Evolutionary conservation across 2,113 vertebrate species (phyloP).

Genomic region (Chinchilla lanigera): DNA sequence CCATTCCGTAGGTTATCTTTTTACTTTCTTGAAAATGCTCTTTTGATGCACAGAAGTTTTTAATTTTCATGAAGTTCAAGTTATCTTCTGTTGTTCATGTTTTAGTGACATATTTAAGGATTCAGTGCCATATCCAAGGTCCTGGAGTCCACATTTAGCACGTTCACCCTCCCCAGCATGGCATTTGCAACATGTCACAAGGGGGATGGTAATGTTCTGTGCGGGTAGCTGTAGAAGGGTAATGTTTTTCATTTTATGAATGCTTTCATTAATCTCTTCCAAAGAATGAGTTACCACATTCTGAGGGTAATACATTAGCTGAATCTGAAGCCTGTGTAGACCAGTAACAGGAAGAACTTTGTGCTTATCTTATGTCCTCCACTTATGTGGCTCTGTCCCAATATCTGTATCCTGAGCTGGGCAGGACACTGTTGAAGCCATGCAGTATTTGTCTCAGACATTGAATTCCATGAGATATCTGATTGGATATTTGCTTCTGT

Average conservation of each 20-base stretch:
- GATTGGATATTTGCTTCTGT: neutral
- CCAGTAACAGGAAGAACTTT: neutral
- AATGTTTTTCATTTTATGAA: neutral
- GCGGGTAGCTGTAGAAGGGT: neutral
- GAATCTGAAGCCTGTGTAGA: neutral
- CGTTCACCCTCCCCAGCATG: neutral
- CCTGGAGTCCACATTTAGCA: neutral
- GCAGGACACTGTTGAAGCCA: neutral
- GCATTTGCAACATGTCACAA: neutral
- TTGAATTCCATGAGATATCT: neutral
- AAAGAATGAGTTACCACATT: neutral
- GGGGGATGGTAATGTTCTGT: neutral
- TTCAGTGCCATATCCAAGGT: neutral
- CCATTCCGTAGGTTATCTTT: neutral
- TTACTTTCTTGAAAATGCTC: neutral
- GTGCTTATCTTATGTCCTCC: neutral
- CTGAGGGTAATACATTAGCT: neutral
- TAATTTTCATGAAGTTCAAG: neutral
- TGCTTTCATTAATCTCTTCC: neutral
- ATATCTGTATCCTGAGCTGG: neutral
- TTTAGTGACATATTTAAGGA: neutral
- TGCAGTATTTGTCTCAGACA: neutral
- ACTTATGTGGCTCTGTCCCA: neutral
- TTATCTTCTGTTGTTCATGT: neutral
- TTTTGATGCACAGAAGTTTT: neutral